Conservation (phyloP, 2,797 vertebrate species). For the Ctenochaetus hawaiiensis region DNA sequence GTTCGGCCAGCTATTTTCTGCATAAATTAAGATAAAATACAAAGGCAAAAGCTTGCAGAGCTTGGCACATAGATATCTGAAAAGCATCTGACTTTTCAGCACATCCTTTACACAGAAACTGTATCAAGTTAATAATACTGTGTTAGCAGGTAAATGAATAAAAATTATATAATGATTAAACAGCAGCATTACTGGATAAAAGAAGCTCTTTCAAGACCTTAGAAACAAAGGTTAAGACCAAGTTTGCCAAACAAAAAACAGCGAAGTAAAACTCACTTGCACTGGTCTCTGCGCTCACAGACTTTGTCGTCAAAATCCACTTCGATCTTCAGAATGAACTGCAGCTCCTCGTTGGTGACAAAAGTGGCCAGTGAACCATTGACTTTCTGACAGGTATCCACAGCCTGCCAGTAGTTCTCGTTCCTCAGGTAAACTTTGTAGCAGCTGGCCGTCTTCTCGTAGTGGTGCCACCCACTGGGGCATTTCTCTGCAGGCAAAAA, state of each 20-base stretch:
- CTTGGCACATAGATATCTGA: not conserved
- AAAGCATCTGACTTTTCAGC: not conserved
- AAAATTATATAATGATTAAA: not conserved
- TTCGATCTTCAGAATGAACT: conserved; percentile 96
- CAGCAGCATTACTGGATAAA: not conserved
- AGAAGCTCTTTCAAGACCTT: not conserved
- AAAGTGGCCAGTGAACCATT: conserved; percentile 97
- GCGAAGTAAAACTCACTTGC: conserved; percentile 86
- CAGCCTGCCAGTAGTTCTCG: conserved; percentile 98
- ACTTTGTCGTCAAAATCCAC: conserved; percentile 94
- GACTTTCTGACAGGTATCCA: conserved; percentile 95
- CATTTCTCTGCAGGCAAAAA: conserved; percentile 91
- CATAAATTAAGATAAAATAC: not conserved
- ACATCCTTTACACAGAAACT: not conserved
- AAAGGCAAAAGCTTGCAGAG: not conserved
- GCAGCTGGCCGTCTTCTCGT: conserved; percentile 97
- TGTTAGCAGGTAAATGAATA: not conserved
- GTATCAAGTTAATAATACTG: not conserved
- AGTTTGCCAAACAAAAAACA: not conserved
- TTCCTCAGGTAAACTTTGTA: conserved; percentile 94
- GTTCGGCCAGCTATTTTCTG: not conserved
- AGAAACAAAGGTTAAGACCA: not conserved
- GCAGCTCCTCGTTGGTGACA: conserved; percentile 95
- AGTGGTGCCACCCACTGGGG: conserved; percentile 98
- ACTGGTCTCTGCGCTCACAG: conserved; percentile 92